Evolutionary conservation across 1,140 invertebrate genomes (phyloP).

Genomic region (Drosophila serrata): DNA sequence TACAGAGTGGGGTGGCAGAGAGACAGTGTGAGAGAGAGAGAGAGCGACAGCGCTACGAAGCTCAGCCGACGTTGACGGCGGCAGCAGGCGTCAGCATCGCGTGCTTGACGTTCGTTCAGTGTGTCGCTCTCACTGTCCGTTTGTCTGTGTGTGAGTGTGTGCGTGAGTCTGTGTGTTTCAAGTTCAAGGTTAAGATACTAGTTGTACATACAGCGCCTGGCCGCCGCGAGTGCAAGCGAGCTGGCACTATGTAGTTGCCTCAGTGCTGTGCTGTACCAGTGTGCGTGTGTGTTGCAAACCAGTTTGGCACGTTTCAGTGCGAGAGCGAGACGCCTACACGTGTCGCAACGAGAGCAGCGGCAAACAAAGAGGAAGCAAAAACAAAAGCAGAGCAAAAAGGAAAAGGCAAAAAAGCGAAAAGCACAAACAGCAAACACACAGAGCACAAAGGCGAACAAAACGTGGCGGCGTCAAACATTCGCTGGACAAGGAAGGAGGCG

Average conservation of each 20-base stretch:
- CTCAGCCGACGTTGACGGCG: constrained; percentile 29
- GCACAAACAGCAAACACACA: constrained; percentile 40
- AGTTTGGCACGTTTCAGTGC: constrained; percentile 77
- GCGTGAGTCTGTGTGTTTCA: constrained; percentile 74
- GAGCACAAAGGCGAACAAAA: constrained; percentile 50
- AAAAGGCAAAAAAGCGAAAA: constrained; percentile 18
- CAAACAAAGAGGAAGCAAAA: constrained; percentile 73
- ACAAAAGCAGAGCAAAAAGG: constrained; percentile 38
- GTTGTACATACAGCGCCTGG: constrained; percentile 57
- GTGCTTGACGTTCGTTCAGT: constrained; percentile 57
- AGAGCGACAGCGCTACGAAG: constrained; percentile 35
- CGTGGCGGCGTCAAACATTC: constrained; percentile 56
- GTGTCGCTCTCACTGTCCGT: constrained; percentile 68
- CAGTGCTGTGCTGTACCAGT: constrained; percentile 53
- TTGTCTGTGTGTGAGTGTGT: constrained; percentile 16
- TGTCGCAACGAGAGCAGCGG: constrained; percentile 41
- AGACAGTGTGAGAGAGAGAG: constrained; percentile 20
- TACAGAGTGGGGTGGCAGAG: constrained; percentile 1
- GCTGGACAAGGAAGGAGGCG: constrained; percentile 9
- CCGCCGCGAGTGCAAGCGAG: constrained; percentile 21
- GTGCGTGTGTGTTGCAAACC: constrained; percentile 57
- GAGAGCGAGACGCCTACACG: constrained; percentile 61
- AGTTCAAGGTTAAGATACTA: constrained; percentile 85
- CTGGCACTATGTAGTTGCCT: constrained; percentile 47
- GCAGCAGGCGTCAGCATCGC: constrained; percentile 46